Evolutionary conservation across 2,888 invertebrate species (phyloP).

Genomic region (Mesorhabditis sp.): DNA sequence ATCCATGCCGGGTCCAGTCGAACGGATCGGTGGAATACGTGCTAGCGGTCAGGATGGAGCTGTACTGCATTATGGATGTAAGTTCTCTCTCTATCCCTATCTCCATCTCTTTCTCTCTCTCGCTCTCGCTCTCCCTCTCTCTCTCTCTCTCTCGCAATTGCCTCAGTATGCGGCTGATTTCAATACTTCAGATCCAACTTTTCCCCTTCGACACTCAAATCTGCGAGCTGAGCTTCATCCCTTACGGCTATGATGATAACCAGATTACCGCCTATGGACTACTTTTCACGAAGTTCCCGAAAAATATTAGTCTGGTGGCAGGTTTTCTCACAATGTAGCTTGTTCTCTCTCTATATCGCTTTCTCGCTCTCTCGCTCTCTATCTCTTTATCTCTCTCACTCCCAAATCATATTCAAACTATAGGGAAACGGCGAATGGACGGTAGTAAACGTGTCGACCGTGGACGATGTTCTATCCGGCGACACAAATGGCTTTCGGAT

Average conservation of each 20-base stretch:
- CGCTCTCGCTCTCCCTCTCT: no score
- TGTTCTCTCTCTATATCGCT: no score
- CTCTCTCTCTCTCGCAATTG: no score
- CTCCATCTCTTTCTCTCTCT: no score
- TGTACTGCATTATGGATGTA: background rate
- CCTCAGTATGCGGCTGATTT: background rate
- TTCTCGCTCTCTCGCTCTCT: no score
- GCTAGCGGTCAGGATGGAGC: background rate
- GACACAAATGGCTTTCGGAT: no score
- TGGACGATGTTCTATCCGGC: no score
- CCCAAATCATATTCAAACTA: background rate
- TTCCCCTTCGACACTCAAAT: conserved; percentile 1
- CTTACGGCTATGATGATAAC: background rate
- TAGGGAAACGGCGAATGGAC: background rate
- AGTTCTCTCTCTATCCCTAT: no score
- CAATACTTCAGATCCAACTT: background rate
- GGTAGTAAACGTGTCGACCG: background rate
- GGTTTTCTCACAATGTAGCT: no score
- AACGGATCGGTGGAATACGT: background rate
- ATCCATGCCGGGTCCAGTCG: background rate
- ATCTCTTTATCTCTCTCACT: no score
- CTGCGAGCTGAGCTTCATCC: background rate
- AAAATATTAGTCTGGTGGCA: no score
- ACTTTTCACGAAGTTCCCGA: no score
- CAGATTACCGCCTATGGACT: background rate